These are phyloP conservation scores for Hapalemur alaotrensis DNA, from an alignment of 2,797 vertebrate genomes.

Conservation along the genomic window DNA sequence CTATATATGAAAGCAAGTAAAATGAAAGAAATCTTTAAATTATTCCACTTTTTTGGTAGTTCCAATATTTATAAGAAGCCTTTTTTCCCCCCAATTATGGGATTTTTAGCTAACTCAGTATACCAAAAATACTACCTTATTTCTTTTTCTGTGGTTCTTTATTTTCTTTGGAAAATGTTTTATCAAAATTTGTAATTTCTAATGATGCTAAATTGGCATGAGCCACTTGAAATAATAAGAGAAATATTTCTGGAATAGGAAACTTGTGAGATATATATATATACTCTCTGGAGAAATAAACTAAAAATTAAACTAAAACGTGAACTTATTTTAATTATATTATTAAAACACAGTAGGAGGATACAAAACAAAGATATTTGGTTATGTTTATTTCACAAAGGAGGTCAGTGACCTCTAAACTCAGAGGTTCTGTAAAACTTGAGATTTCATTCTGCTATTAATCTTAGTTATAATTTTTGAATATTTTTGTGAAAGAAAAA, in stretches of 20 bases:
- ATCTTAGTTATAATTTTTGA: background rate
- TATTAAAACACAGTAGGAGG: background rate
- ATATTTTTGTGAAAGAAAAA: slow-evolving; percentile 22
- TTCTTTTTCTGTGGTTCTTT: background rate
- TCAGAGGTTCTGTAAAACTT: background rate
- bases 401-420: background rate
- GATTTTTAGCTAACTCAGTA: background rate
- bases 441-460: background rate
- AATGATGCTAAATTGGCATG: slow-evolving; percentile 1
- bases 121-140: background rate
- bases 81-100: background rate
- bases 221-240: background rate
- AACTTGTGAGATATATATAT: background rate
- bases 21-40: background rate
- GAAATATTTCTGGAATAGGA: slow-evolving; percentile 22
- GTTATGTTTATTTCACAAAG: slow-evolving; percentile 45
- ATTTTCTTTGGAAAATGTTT: slow-evolving; percentile 30
- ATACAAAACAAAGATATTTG: background rate
- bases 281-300: background rate
- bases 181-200: background rate
- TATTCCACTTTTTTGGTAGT: background rate
- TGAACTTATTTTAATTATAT: background rate
- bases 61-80: background rate
- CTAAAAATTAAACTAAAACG: background rate
- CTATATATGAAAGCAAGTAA: background rate